Percentiles rank a stretch among this genome's conserved stretches.
phyloP scores from a whole-genome alignment of 2,888 invertebrate genomes.

The Nomada lathburiana region DNA sequence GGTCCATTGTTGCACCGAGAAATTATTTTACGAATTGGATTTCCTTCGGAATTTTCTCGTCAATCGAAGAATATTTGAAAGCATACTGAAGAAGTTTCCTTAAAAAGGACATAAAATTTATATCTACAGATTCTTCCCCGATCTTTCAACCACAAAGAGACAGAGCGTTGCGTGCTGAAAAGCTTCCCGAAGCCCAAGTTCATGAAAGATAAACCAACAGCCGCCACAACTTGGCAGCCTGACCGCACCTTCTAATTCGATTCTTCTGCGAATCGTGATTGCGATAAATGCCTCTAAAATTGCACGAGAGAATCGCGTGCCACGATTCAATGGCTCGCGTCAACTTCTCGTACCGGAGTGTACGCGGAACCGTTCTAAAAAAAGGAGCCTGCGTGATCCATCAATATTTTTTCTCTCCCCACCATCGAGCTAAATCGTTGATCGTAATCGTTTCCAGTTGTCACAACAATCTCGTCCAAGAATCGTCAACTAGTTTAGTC shows the following conservation, averaged over 20 bases:
- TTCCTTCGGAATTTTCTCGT: no score
- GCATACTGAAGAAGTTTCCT: no score
- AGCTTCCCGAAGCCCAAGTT: background rate
- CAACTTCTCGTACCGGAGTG: background rate
- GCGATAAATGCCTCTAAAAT: conserved; percentile 41
- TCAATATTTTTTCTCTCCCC: background rate
- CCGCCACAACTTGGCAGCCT: conserved; percentile 35
- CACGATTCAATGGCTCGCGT: conserved; percentile 3
- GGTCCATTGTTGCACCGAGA: no score
- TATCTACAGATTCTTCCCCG: no score
- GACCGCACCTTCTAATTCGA: conserved; percentile 50
- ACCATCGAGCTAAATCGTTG: background rate
- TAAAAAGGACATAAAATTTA: no score
- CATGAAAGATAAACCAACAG: conserved; percentile 36
- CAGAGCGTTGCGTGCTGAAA: background rate
- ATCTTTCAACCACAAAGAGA: background rate
- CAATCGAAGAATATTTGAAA: no score
- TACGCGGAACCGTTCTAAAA: background rate
- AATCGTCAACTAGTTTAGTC: background rate
- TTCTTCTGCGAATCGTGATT: conserved; percentile 57
- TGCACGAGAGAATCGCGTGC: conserved; percentile 21
- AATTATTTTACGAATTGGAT: no score
- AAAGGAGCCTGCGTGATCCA: background rate
- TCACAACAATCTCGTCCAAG: conserved; percentile 5
- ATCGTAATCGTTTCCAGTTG: conserved; percentile 14